phyloP scores from a whole-genome alignment of 2,888 invertebrate species.

The Belgica antarctica region DNA sequence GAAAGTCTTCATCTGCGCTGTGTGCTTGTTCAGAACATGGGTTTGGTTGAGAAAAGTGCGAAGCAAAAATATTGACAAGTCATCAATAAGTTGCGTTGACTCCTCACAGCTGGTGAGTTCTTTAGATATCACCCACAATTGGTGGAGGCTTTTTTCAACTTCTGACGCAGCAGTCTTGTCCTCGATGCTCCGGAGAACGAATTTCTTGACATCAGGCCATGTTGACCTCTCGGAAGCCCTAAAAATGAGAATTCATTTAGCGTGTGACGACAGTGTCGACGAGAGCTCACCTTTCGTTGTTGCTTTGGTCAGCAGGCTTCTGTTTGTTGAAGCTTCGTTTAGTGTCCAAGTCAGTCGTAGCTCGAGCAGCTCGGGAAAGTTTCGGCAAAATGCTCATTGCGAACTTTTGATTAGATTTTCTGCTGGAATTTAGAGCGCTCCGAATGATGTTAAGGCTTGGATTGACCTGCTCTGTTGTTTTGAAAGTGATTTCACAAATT shows the following conservation, averaged over 20 bases:
- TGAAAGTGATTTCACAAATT: background rate
- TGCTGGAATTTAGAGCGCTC: background rate
- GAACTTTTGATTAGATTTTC: background rate
- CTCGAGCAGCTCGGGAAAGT: conserved; percentile 64
- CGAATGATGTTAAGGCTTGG: background rate
- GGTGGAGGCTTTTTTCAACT: conserved; percentile 19
- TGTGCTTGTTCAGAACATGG: conserved; percentile 61
- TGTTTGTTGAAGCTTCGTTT: conserved; percentile 48
- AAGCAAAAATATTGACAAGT: conserved; percentile 62
- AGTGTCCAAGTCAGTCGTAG: conserved; percentile 60
- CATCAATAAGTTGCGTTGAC: conserved; percentile 59
- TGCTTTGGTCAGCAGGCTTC: background rate
- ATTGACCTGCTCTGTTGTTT: background rate
- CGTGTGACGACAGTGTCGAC: background rate
- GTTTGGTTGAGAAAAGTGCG: conserved; percentile 63
- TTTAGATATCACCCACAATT: conserved; percentile 40
- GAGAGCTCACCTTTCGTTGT: conserved; percentile 43
- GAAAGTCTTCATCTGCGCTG: conserved; percentile 59
- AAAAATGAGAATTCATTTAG: background rate
- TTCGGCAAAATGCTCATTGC: conserved; percentile 57
- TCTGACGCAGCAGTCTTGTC: background rate
- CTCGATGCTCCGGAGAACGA: conserved; percentile 3
- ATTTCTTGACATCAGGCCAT: conserved; percentile 45
- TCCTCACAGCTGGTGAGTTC: conserved; percentile 29
- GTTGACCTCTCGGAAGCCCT: too few relatives aligned